These are phyloP conservation scores for Coptotermes formosanus DNA, from an alignment of 1,140 invertebrate species.

Conservation along the genomic window DNA sequence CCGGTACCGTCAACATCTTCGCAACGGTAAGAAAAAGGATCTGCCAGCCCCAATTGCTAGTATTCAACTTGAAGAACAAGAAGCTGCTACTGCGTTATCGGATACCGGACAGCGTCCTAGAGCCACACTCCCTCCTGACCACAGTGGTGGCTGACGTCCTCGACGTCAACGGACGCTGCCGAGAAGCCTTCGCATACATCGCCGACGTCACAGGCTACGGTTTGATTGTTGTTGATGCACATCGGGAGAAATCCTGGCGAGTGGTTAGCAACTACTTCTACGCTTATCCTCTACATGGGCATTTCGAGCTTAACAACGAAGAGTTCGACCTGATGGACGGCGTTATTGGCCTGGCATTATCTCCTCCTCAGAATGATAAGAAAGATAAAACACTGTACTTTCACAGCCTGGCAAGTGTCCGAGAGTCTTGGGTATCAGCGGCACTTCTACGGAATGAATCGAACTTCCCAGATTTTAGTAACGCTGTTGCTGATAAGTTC, in stretches of 20 bases:
- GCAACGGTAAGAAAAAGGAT: constrained; percentile 38
- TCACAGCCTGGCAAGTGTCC: constrained; percentile 68
- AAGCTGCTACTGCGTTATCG: constrained; percentile 31
- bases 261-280: constrained; percentile 53
- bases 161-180: constrained; percentile 45
- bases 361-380: constrained; percentile 41
- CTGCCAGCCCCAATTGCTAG: constrained; percentile 62
- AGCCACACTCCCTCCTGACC: constrained; percentile 51
- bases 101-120: constrained; percentile 50
- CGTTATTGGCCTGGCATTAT: constrained; percentile 44
- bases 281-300: constrained; percentile 40
- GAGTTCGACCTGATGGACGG: constrained; percentile 32
- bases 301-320: constrained; percentile 45
- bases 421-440: constrained; percentile 66
- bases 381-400: constrained; percentile 67
- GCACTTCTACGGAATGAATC: constrained; percentile 51
- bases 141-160: constrained; percentile 39
- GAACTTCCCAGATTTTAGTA: constrained; percentile 35
- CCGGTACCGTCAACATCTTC: constrained; percentile 51
- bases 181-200: constrained; percentile 68
- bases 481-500: constrained; percentile 27
- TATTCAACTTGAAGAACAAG: constrained; percentile 53
- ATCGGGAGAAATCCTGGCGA: constrained; percentile 59
- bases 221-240: constrained; percentile 65
- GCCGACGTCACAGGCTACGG: constrained; percentile 68